These are phyloP conservation scores for Xyrichtys novacula DNA, from an alignment of 2,797 vertebrate genomes.

Conservation along the genomic window DNA sequence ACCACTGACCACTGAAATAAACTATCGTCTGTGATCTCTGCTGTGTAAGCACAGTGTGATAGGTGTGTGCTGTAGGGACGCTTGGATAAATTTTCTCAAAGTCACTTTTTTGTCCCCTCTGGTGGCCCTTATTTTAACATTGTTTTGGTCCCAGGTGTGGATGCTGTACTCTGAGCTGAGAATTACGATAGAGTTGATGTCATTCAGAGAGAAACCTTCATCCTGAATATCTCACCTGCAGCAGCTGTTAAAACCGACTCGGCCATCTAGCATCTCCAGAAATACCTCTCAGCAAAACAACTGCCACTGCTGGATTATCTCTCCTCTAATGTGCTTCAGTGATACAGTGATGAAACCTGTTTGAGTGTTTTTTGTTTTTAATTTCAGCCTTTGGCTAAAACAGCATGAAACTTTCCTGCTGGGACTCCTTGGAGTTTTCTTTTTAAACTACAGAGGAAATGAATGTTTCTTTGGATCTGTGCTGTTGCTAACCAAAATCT, in stretches of 20 bases:
- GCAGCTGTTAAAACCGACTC: conserved; percentile 72
- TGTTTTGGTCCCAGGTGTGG: conserved; percentile 73
- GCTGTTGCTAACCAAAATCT: conserved; percentile 39
- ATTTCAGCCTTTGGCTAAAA: conserved; percentile 35
- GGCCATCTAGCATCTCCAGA: conserved; percentile 44
- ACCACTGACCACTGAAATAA: too few species aligned
- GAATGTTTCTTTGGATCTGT: conserved; percentile 13
- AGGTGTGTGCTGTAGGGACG: conserved; percentile 33
- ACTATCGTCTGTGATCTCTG: too few species aligned
- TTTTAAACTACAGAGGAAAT: background rate
- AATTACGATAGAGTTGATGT: conserved; percentile 75
- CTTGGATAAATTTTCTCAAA: conserved; percentile 71
- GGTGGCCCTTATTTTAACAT: conserved; percentile 73
- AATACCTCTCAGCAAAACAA: conserved; percentile 53
- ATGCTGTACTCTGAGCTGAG: conserved; percentile 66
- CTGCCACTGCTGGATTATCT: conserved; percentile 44
- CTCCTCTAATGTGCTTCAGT: conserved; percentile 32
- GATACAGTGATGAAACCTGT: conserved; percentile 39
- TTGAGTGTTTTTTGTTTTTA: conserved; percentile 35
- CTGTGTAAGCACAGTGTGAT: background rate
- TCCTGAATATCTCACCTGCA: conserved; percentile 76
- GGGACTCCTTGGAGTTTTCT: conserved; percentile 24
- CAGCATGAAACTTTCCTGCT: conserved; percentile 5
- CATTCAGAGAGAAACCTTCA: conserved; percentile 73
- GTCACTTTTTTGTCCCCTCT: conserved; percentile 76